A percentile compares a stretch with the other conserved stretches of the same genome.
phyloP scores from a whole-genome alignment of 2,797 vertebrate genomes.

The Cynodonichthys magdalenae region DNA sequence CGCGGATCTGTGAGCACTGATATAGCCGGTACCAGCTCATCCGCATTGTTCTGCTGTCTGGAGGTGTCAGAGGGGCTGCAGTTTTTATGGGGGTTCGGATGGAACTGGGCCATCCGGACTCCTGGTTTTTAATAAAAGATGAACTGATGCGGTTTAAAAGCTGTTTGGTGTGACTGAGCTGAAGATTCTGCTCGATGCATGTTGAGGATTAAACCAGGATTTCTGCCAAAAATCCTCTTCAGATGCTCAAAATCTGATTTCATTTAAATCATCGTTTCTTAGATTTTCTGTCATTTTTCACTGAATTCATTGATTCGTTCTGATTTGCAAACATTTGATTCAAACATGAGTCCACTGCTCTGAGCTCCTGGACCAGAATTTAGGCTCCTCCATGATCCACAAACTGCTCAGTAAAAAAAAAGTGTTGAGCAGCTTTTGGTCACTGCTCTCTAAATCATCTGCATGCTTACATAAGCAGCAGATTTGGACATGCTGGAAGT shows the following conservation, averaged over 20 bases:
- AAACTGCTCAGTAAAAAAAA: not conserved
- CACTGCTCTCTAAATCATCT: slow-evolving; percentile 54
- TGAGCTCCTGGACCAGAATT: too few species aligned
- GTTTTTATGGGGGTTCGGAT: not conserved
- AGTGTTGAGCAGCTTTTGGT: not conserved
- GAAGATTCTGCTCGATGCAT: not conserved
- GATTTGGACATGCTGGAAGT: slow-evolving; percentile 67
- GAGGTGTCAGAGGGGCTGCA: not conserved
- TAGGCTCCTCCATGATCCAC: not conserved
- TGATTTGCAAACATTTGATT: not conserved
- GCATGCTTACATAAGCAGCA: slow-evolving; percentile 73
- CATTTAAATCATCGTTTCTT: too few species aligned
- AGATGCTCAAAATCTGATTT: not conserved
- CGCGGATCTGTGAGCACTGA: not conserved
- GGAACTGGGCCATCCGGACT: not conserved
- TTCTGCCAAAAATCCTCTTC: not conserved
- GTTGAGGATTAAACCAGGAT: not conserved
- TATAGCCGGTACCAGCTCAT: not conserved
- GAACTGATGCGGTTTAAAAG: not conserved
- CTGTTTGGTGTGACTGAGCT: too few species aligned
- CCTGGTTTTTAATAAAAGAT: too few species aligned
- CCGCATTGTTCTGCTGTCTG: slow-evolving; percentile 7
- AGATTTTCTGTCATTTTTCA: not conserved
- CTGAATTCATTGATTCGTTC: not conserved
- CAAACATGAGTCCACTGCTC: not conserved